A percentile compares a stretch with the other conserved stretches of the same genome.
These are phyloP conservation scores for Pygoscelis antarcticus DNA, from an alignment of 2,113 vertebrate species.

Conservation along the genomic window DNA sequence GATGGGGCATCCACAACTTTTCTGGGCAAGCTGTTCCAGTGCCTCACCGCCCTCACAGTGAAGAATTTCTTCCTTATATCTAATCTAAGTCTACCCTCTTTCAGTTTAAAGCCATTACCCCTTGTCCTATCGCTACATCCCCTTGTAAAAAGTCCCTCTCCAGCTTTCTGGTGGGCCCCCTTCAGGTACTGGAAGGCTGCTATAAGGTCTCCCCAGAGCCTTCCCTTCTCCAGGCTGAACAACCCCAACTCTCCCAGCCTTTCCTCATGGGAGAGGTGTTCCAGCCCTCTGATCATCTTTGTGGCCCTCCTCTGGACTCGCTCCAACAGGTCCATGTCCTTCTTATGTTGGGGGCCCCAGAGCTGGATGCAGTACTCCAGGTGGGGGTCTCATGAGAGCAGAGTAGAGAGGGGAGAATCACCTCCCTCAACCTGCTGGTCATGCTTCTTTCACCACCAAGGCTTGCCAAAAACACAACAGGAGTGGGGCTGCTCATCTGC, in stretches of 20 bases:
- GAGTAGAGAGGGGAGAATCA: background rate
- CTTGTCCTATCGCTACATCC: background rate
- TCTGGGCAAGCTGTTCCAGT: background rate
- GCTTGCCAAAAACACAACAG: conserved; percentile 10
- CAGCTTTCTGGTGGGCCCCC: background rate
- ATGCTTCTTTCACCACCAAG: background rate
- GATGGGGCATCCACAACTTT: background rate
- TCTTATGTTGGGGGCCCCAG: background rate
- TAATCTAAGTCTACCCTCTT: background rate
- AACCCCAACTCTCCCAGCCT: background rate
- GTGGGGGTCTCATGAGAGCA: background rate
- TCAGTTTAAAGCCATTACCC: background rate
- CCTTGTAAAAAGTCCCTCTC: background rate
- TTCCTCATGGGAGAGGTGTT: background rate
- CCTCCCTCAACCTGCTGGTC: background rate
- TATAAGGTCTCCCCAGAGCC: background rate
- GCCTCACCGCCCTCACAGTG: background rate
- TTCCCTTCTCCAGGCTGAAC: background rate
- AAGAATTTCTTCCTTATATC: background rate
- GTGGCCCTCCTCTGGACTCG: background rate
- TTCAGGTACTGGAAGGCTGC: background rate
- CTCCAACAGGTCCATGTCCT: background rate
- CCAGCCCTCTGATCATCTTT: background rate
- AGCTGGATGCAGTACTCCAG: background rate
- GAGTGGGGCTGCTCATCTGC: conserved; percentile 54